Evolutionary conservation across 2,888 invertebrate species (phyloP), one percentile per base, ranked within the genome.

Genomic region (Dysmachus trigonus): DNA sequence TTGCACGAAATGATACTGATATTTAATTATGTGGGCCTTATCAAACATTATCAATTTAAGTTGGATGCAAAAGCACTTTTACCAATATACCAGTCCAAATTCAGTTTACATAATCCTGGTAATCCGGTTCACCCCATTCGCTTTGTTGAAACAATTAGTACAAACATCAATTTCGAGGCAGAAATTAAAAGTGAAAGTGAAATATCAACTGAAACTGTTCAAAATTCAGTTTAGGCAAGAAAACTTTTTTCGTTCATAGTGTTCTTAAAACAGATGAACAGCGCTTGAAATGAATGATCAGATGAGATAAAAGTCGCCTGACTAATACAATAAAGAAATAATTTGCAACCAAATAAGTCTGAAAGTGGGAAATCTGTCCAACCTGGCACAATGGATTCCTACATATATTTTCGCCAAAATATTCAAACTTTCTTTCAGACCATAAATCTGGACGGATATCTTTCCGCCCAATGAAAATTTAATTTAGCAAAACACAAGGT

Each of bases 381-480:
- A 82, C 81, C 81, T 81, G 81, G 53, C 81, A 53, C 82, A 22
- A 35, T 71, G 82, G 82, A 38, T 82, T 82, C 38, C 38, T 35
- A 53, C 71, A 71, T 82, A 82, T 33, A 15, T 30, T 27, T 62
- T 35, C 33, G 27, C 71, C 82, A 71, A 82, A 82, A 82, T 71
- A 82, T 82, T 82, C 38, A 38, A 82, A 82, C 27, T 79, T 79
- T 79, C 51, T 79, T 79, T 13, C 79, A 31, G 79, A 51, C 27
- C 71, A 71, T 71, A 82, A 71, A 71, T 82, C 71, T 35, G 62
- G 1, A 10, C 35, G 38, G 82, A 82, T 82, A 82, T 82, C 82
- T 82, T 82, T 82, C 62, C 31, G 38, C 62, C 15, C 38, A 38
- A 82, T 82, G 82, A 82, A 82, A 82, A 82, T 82, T 82, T 82